Evolutionary conservation across 2,888 invertebrate species (phyloP).

Genomic region (Blera fallax): DNA sequence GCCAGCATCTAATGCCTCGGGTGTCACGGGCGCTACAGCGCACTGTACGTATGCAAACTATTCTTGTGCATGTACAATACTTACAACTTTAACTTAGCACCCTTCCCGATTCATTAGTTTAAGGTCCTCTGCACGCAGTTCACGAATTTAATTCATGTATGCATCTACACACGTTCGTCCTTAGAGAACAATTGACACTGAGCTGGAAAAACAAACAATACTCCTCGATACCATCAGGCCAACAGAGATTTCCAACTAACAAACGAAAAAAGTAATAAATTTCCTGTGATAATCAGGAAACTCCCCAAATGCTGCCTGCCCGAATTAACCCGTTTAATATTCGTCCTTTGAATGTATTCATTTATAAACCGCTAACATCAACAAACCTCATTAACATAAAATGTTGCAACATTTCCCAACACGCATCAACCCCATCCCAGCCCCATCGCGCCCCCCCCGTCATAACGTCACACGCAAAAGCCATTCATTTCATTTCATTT

Average conservation of each 20-base stretch:
- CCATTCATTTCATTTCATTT: slow-evolving; percentile 36
- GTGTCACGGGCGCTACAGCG: too few relatives aligned
- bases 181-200: too few relatives aligned
- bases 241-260: background rate
- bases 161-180: too few relatives aligned
- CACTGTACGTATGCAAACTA: too few relatives aligned
- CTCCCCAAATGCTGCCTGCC: background rate
- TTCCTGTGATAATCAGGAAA: background rate
- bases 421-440: background rate
- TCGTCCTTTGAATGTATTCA: slow-evolving; percentile 15
- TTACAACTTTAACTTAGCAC: too few relatives aligned
- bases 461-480: slow-evolving; percentile 54
- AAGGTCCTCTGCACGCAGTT: too few relatives aligned
- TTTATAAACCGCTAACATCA: slow-evolving; percentile 44
- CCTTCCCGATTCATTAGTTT: too few relatives aligned
- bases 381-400: slow-evolving; percentile 60
- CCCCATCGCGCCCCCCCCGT: background rate
- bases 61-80: too few relatives aligned
- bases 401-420: slow-evolving; percentile 27
- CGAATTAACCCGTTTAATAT: slow-evolving; percentile 39
- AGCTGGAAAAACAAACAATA: too few relatives aligned
- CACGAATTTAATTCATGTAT: too few relatives aligned
- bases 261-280: background rate
- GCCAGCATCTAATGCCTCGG: too few relatives aligned
- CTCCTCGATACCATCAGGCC: background rate